Conservation (phyloP, 2,797 vertebrate species). For the Rachycentron canadum region DNA sequence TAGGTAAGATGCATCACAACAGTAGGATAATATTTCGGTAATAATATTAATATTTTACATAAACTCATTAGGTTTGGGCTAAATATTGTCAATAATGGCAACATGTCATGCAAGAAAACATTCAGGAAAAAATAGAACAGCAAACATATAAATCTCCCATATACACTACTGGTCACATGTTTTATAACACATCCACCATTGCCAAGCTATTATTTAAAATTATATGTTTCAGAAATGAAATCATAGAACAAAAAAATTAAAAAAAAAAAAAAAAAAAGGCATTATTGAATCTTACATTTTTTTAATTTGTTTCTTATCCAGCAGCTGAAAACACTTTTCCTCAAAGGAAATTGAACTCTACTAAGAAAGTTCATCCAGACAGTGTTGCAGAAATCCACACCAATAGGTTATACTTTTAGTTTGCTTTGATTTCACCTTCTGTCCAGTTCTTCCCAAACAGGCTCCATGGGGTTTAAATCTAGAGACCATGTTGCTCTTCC, state of each 20-base stretch:
- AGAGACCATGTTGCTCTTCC: neutral
- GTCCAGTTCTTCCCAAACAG: neutral
- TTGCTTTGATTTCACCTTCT: neutral
- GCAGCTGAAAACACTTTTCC: too few relatives aligned
- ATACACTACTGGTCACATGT: neutral
- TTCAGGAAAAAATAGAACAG: conserved; percentile 17
- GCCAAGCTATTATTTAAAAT: too few relatives aligned
- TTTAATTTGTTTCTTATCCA: too few relatives aligned
- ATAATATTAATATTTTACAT: conserved; percentile 45
- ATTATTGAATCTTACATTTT: too few relatives aligned
- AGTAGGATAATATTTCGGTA: conserved; percentile 17
- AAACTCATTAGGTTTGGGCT: conserved; percentile 47
- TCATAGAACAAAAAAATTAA: too few relatives aligned
- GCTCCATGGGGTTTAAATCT: neutral
- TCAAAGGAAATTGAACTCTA: too few relatives aligned
- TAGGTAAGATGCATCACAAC: conserved; percentile 31
- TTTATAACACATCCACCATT: too few relatives aligned
- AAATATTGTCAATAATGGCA: too few relatives aligned
- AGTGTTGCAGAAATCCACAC: neutral
- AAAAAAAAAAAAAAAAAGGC: too few relatives aligned
- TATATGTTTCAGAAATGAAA: too few relatives aligned
- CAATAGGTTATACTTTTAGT: neutral
- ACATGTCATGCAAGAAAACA: conserved; percentile 8
- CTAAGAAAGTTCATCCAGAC: neutral
- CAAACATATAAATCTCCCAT: conserved; percentile 8